A percentile compares a stretch with the other conserved stretches of the same genome.
Conservation (phyloP, 2,113 vertebrate genomes). For the Nycticryphes semicollaris region DNA sequence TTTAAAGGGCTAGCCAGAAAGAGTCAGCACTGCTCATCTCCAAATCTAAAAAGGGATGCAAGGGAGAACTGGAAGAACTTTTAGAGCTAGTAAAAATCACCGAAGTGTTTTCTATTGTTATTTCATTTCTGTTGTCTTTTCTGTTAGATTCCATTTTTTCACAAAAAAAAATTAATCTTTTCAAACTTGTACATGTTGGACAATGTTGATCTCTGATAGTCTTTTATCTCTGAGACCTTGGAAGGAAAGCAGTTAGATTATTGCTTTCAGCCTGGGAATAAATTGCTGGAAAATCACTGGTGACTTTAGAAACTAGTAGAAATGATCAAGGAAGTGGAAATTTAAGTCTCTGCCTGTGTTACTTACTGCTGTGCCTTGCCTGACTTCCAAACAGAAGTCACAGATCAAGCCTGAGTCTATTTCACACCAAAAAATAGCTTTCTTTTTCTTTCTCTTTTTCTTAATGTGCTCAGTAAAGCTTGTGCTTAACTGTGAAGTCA, state of each 20-base stretch:
- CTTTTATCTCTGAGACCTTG: neutral
- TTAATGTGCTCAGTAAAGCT: neutral
- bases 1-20: neutral
- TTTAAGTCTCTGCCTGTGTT: neutral
- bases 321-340: neutral
- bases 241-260: neutral
- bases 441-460: neutral
- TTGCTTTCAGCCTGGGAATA: neutral
- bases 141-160: neutral
- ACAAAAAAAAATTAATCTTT: neutral
- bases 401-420: neutral
- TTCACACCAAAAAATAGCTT: neutral
- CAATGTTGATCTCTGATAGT: neutral
- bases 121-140: neutral
- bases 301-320: neutral
- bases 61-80: neutral
- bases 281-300: neutral
- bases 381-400: neutral
- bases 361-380: neutral
- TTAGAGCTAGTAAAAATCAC: neutral
- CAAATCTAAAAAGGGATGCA: neutral
- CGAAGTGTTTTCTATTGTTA: neutral
- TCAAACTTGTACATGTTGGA: neutral
- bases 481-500: neutral
- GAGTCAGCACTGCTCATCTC: neutral